phyloP scores from a whole-genome alignment of 2,888 invertebrate genomes.

The Dilophus febrilis region DNA sequence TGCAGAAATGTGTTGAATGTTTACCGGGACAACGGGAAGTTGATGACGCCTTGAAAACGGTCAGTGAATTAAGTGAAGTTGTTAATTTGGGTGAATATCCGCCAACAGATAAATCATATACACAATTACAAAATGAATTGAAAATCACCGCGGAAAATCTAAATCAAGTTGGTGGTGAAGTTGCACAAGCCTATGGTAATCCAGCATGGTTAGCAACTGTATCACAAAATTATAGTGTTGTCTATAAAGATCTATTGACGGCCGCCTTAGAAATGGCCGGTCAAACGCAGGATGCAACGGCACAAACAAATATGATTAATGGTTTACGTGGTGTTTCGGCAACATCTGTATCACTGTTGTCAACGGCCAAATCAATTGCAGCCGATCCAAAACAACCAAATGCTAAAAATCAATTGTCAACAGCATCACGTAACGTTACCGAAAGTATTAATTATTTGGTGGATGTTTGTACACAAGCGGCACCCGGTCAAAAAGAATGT shows the following conservation, averaged over 20 bases:
- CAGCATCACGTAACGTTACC: slow-evolving; percentile 77
- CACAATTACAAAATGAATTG: slow-evolving; percentile 70
- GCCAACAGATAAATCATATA: slow-evolving; percentile 51
- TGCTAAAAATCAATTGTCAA: slow-evolving; percentile 73
- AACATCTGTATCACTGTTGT: slow-evolving; percentile 68
- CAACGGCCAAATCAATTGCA: slow-evolving; percentile 76
- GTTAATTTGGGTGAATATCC: slow-evolving; percentile 62
- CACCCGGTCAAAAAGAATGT: slow-evolving; percentile 93
- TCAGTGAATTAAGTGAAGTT: slow-evolving; percentile 57
- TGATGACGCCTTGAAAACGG: slow-evolving; percentile 71
- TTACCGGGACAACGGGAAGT: slow-evolving; percentile 88
- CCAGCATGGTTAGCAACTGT: slow-evolving; percentile 53
- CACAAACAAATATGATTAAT: slow-evolving; percentile 65
- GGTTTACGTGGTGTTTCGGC: slow-evolving; percentile 77
- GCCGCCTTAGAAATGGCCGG: slow-evolving; percentile 76
- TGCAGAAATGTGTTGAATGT: slow-evolving; percentile 53
- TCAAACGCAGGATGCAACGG: slow-evolving; percentile 57
- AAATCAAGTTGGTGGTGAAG: slow-evolving; percentile 67
- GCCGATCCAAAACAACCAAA: slow-evolving; percentile 82
- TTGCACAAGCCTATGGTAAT: slow-evolving; percentile 58
- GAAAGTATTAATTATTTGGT: slow-evolving; percentile 85
- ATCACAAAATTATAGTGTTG: slow-evolving; percentile 59
- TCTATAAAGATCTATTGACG: slow-evolving; percentile 60
- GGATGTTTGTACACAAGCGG: slow-evolving; percentile 52
- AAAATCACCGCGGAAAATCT: slow-evolving; percentile 69